phyloP scores from a whole-genome alignment of 2,113 vertebrate species.

The Dicaeum eximium region DNA sequence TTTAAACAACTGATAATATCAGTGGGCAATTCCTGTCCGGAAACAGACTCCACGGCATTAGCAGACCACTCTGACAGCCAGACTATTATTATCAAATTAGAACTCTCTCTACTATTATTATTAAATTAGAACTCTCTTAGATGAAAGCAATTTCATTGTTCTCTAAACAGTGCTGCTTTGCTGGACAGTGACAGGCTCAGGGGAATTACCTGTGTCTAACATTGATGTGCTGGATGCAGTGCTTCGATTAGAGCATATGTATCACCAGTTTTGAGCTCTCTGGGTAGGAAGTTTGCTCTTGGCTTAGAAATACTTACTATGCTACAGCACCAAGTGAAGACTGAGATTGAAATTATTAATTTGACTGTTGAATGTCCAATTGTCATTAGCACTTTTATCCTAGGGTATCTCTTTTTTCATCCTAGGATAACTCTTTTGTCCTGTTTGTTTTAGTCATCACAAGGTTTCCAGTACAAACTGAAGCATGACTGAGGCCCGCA shows the following conservation, averaged over 20 bases:
- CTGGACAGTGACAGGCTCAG: neutral
- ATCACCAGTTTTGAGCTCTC: neutral
- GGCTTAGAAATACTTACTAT: neutral
- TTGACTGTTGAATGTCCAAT: neutral
- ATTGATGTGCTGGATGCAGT: neutral
- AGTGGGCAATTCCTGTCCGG: neutral
- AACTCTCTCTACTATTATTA: neutral
- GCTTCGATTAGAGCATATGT: neutral
- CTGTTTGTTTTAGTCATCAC: neutral
- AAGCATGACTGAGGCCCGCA: neutral
- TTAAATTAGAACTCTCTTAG: neutral
- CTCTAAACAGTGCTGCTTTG: neutral
- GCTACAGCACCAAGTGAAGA: neutral
- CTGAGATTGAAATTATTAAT: neutral
- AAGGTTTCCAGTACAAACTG: neutral
- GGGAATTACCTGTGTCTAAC: neutral
- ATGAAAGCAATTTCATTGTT: neutral
- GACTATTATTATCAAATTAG: neutral
- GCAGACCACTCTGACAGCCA: neutral
- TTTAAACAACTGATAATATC: constrained; percentile 48
- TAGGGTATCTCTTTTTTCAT: neutral
- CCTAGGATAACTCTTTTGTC: neutral
- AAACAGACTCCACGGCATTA: constrained; percentile 13
- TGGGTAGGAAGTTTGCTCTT: neutral
- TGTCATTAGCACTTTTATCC: neutral